Base-by-base conservation (phyloP, 2,797 vertebrate genomes). In the Meriones psammophilus region DNA sequence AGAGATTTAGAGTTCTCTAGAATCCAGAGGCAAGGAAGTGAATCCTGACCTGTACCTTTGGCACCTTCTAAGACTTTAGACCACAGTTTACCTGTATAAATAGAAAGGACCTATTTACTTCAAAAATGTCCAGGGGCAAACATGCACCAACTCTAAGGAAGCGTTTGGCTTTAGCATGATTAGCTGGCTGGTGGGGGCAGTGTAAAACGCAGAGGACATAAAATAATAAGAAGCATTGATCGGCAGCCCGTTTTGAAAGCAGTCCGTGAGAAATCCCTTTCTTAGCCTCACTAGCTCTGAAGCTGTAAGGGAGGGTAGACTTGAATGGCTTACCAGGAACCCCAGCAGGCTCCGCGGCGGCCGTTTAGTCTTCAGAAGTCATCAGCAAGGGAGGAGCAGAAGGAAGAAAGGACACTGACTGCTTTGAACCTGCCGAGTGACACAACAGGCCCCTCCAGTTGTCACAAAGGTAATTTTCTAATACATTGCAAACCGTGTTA, bases 221-320 rank as follows among this genome's bases (percentile, higher is more conserved):
- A 99, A 99, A 99, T 99, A 99, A 99, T 99, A 99, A 99, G 99
- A 98, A 98, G 99, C 99, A 99, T 99, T 99, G 99, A 99, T 99
- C 99, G 99, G 99, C 98, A 99, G 98, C 98, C 99, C 98, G 99
- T 98, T 99, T 99, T 99, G 98, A 98, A 98, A 99, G 98, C 76
- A 94, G 91, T 96, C 93, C 88, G 33, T 92, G 96, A 98, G 98
- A 98, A 97, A 94, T 30, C 30, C 92, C 94, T 95, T 96, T 95
- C 97, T 98, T 98, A 94, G 97, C 87, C 85, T 97, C 86, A 96
- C 91, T 94, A 90, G 56, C 96, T 98, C 94, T 94, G 94, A 98
- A 98, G 97, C 78, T 88, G 26, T 83, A 95, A 86, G 91, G 92
- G 95, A 97, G 94, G 68, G 97, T 0, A 97, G 95, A 97, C 78